Percentiles rank a stretch among this genome's conserved stretches.
These are phyloP conservation scores for Heliconius aoede DNA, from an alignment of 2,888 invertebrate species.

Conservation along the genomic window DNA sequence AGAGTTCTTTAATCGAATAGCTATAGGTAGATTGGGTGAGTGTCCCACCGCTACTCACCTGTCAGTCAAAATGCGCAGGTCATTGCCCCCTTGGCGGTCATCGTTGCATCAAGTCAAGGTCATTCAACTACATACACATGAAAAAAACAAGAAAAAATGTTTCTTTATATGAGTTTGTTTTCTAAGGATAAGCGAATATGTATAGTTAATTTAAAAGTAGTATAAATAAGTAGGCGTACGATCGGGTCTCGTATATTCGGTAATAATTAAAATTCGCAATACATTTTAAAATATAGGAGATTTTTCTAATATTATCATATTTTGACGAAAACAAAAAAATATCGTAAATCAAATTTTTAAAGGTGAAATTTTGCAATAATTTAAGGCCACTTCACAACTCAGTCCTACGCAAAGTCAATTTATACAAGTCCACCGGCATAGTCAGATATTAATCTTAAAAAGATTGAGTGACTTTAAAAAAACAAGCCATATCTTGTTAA, in stretches of 20 bases:
- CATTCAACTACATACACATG: conserved; percentile 14
- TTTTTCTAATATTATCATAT: background rate
- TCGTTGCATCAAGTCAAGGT: conserved; percentile 60
- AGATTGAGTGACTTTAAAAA: background rate
- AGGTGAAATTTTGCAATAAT: no score
- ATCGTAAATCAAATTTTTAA: no score
- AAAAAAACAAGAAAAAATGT: conserved; percentile 1
- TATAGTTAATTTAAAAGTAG: background rate
- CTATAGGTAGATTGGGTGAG: conserved; percentile 32
- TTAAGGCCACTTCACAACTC: no score
- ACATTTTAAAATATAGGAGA: no score
- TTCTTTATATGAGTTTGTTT: background rate
- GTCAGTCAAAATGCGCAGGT: conserved; percentile 55
- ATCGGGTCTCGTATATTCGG: no score
- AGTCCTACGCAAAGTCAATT: background rate
- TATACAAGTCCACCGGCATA: background rate
- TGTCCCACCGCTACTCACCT: conserved; percentile 42
- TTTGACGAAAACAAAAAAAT: background rate
- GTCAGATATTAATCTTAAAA: background rate
- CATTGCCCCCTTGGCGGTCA: conserved; percentile 57
- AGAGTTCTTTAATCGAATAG: conserved; percentile 33
- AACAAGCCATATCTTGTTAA: background rate
- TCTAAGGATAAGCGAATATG: background rate
- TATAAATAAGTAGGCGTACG: no score
- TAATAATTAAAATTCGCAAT: no score